These are phyloP conservation scores for Pitta sordida DNA, from an alignment of 2,113 vertebrate species.

Conservation along the genomic window DNA sequence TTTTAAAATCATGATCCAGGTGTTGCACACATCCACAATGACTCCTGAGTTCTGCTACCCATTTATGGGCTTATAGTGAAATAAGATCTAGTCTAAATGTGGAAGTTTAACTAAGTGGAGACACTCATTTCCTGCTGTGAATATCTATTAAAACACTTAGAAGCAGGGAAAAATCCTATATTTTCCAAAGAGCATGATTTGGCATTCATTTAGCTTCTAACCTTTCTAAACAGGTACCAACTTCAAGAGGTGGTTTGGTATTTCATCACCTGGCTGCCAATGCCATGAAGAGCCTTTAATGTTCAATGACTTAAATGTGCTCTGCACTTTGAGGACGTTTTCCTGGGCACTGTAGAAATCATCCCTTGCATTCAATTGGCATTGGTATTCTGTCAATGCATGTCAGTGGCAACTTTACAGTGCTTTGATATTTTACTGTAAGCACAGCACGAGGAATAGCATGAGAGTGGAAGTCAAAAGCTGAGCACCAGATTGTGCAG, in stretches of 20 bases:
- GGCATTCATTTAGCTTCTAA: constrained; percentile 16
- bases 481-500: neutral
- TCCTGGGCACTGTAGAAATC: neutral
- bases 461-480: neutral
- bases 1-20: neutral
- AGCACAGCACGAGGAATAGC: neutral
- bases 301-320: neutral
- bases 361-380: neutral
- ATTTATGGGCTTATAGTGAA: neutral
- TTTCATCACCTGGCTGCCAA: neutral
- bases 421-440: neutral
- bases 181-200: neutral
- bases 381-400: accelerated
- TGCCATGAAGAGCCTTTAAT: neutral
- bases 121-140: neutral
- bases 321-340: neutral
- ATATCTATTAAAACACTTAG: neutral
- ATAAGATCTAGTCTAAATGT: neutral
- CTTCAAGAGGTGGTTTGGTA: neutral
- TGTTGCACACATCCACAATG: neutral
- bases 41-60: neutral
- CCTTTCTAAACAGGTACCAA: neutral
- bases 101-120: neutral
- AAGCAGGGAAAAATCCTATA: neutral
- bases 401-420: neutral